These are phyloP conservation scores for Henricia sp. DNA, from an alignment of 53 echinoderm and acorn worm species.

Conservation along the genomic window DNA sequence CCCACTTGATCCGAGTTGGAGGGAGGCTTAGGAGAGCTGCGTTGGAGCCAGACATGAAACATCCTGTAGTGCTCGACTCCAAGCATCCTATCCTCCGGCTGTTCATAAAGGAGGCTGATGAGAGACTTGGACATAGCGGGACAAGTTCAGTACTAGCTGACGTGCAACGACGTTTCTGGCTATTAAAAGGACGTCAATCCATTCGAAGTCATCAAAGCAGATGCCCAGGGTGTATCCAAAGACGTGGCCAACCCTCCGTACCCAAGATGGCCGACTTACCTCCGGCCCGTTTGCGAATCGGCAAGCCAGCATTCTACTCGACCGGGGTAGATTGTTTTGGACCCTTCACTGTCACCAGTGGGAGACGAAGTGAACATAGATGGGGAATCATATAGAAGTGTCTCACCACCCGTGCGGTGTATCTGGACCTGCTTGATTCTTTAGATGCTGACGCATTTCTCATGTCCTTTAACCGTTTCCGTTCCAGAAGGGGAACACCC, in stretches of 20 bases:
- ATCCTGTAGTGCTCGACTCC: conserved; percentile 7
- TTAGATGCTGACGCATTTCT: conserved; percentile 53
- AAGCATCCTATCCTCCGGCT: conserved; percentile 1
- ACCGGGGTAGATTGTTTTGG: conserved; percentile 60
- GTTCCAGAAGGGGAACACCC: conserved; percentile 24
- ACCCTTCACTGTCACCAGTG: conserved; percentile 17
- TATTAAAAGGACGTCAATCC: neutral
- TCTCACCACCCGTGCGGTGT: conserved; percentile 56
- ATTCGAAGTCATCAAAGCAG: neutral
- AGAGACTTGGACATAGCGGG: neutral
- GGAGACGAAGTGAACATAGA: conserved; percentile 34
- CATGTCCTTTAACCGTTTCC: conserved; percentile 49
- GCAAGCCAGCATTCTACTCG: conserved; percentile 49
- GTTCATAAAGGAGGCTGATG: conserved; percentile 2
- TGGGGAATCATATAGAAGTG: conserved; percentile 66
- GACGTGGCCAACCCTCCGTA: neutral
- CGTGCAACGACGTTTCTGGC: neutral
- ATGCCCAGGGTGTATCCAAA: neutral
- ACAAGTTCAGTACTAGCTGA: conserved; percentile 3
- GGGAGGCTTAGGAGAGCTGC: neutral
- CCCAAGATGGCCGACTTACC: conserved; percentile 61
- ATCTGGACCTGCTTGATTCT: conserved; percentile 34
- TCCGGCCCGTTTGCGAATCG: conserved; percentile 48
- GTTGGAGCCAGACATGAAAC: neutral
- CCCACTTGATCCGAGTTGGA: conserved; percentile 3